These are phyloP conservation scores for Dorcus hopei DNA, from an alignment of 2,888 invertebrate species.

Conservation along the genomic window DNA sequence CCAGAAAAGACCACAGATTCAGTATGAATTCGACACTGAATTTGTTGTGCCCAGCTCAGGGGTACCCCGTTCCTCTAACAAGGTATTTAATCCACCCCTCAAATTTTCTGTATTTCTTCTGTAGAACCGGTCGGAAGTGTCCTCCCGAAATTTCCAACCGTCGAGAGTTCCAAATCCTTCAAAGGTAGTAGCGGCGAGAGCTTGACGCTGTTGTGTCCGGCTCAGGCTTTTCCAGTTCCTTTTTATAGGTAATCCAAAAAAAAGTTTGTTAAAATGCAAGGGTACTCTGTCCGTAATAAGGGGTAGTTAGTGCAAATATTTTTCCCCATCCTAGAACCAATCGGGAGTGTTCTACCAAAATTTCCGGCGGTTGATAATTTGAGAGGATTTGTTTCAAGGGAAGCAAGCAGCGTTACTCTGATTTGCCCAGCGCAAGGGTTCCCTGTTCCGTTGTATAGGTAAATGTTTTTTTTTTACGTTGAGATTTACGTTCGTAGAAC, in stretches of 20 bases:
- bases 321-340: slow-evolving; percentile 44
- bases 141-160: slow-evolving; percentile 57
- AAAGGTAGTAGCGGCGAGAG: slow-evolving; percentile 23
- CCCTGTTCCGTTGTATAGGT: slow-evolving; percentile 58
- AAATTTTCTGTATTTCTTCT: neutral
- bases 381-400: slow-evolving; percentile 36
- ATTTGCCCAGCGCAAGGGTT: slow-evolving; percentile 66
- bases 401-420: slow-evolving; percentile 49
- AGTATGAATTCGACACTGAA: slow-evolving; percentile 50
- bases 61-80: slow-evolving; percentile 62
- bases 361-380: slow-evolving; percentile 44
- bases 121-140: slow-evolving; percentile 56
- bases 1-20: slow-evolving; percentile 57
- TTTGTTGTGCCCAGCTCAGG: slow-evolving; percentile 65
- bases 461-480: neutral
- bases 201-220: slow-evolving; percentile 52
- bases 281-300: neutral
- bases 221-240: slow-evolving; percentile 55
- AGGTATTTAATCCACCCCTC: slow-evolving; percentile 36
- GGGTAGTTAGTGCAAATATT: neutral
- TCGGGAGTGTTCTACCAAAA: slow-evolving; percentile 53
- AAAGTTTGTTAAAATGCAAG: neutral
- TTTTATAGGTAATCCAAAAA: slow-evolving; percentile 43
- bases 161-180: slow-evolving; percentile 44
- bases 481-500: slow-evolving; percentile 40